A percentile compares a stretch with the other conserved stretches of the same genome.
phyloP scores from a whole-genome alignment of 2,888 invertebrate species.

The Ochropacha duplaris region DNA sequence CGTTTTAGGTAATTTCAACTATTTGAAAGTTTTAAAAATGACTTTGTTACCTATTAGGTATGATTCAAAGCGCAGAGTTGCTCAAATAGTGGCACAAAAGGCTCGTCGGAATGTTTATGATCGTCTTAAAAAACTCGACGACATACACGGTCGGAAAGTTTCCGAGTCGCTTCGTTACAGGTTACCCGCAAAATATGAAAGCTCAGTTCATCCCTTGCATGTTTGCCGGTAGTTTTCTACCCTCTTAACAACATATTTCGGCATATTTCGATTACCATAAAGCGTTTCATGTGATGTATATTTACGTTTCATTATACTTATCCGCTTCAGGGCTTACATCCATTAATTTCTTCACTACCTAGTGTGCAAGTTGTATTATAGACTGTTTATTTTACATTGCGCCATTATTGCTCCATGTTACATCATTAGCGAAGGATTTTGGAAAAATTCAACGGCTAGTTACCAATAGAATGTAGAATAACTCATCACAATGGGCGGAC shows the following conservation, averaged over 20 bases:
- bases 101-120: slow-evolving; percentile 69
- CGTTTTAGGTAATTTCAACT: slow-evolving; percentile 52
- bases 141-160: slow-evolving; percentile 71
- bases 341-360: slow-evolving; percentile 61
- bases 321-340: slow-evolving; percentile 54
- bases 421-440: slow-evolving; percentile 18
- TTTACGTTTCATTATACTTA: slow-evolving; percentile 68
- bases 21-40: slow-evolving; percentile 60
- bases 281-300: slow-evolving; percentile 79
- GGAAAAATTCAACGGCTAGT: slow-evolving; percentile 34
- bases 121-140: slow-evolving; percentile 66
- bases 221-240: slow-evolving; percentile 77
- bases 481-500: slow-evolving; percentile 76
- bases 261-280: slow-evolving; percentile 83
- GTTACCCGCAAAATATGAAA: slow-evolving; percentile 74
- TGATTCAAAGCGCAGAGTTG: slow-evolving; percentile 46
- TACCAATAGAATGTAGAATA: slow-evolving; percentile 75
- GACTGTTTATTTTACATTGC: slow-evolving; percentile 19
- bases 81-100: slow-evolving; percentile 61
- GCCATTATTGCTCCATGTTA: slow-evolving; percentile 5
- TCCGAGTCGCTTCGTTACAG: slow-evolving; percentile 66
- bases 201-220: slow-evolving; percentile 80
- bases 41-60: slow-evolving; percentile 63
- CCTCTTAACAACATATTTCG: slow-evolving; percentile 82
- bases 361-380: slow-evolving; percentile 24